Evolutionary conservation across 2,888 invertebrate species (phyloP), one percentile per base, ranked within the genome.

Genomic region (Drosophila imparisetae): DNA sequence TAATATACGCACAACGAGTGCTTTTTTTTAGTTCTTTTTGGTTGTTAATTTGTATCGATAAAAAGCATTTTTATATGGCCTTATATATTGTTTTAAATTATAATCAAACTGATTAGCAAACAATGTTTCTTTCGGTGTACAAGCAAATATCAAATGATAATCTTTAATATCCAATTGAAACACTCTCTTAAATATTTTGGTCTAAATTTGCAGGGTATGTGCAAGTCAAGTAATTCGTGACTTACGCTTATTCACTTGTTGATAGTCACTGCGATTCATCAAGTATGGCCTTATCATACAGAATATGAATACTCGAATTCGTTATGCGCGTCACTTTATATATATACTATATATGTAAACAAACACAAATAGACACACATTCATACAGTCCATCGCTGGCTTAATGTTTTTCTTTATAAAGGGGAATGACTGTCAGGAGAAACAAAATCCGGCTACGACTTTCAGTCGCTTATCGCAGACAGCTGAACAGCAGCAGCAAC

Each of bases 351-450:
- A 71, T 57, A 72, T 77, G 68, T 74, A 78, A 78, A 78, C 79
- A 80, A 80, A 71, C n/a, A 18, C 29, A 21, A n/a, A 52, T n/a
- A 62, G 11, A 38, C 18, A 2, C 18, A 50, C 30, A 52, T 49
- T 57, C 65, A 75, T 55, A 69, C 40, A 40, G 45, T 45, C 57
- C 61, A 58, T 27, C n/a, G 21, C 34, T 55, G 38, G 48, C 62
- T 71, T 66, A 34, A 48, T 57, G 40, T 24, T 67, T 86, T 86
- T 89, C 89, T 63, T 68, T 38, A 69, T 83, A 81, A 89, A 63
- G 78, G 69, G 72, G 67, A 60, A 78, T 83, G 83, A 86, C 78
- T 83, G 83, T 83, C 49, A 48, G 55, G 42, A 15, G 55, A 32
- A 59, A 68, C 45, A 60, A 54, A 80, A 29, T 53, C 50, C 42